Base-by-base conservation (phyloP, 2,888 invertebrate species). In the Iselma pallidipennis region DNA sequence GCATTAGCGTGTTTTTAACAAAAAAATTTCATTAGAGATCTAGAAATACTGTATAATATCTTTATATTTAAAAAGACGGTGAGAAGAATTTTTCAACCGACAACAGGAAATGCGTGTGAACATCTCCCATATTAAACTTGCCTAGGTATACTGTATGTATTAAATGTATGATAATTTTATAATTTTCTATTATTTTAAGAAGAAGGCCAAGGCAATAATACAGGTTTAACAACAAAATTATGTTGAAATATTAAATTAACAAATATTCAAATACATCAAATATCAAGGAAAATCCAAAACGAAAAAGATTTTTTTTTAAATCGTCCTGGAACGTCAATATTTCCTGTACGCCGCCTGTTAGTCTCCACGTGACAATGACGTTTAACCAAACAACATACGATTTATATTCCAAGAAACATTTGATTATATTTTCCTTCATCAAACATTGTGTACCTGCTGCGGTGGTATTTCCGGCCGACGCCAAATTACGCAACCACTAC, bases 31-130 rank as follows among this genome's bases (percentile, higher is more conserved):
- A 37, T 37, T 37, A 16, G 37, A 37, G 5, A 16, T 37, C n/a
- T 33, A 14, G n/a, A 14, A 14, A 5, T 37, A n/a, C n/a, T n/a
- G n/a, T n/a, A n/a, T n/a, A n/a, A n/a, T n/a, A n/a, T n/a, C n/a
- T 37, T 37, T 37, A 16, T 37, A 37, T 37, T 37, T 2, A 16
- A 37, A 37, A 37, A 9, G 6, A 31, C 12, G n/a, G 3, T 16
- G 37, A 37, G 16, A 16, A 7, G 37, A 37, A 37, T 37, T 16
- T 16, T 50, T 16, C 29, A 50, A 50, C 50, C 50, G 50, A 50
- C 50, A 21, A 50, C 50, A 26, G 50, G 50, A 50, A 50, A 50
- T 50, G 50, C 50, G 50, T 50, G 50, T 29, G 16, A 50, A 16
- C 50, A 25, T 50, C 50, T 50, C 28, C 28, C 12, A 25, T 49